These are phyloP conservation scores for Athrips mouffetella DNA, from an alignment of 2,888 invertebrate genomes.

Conservation along the genomic window DNA sequence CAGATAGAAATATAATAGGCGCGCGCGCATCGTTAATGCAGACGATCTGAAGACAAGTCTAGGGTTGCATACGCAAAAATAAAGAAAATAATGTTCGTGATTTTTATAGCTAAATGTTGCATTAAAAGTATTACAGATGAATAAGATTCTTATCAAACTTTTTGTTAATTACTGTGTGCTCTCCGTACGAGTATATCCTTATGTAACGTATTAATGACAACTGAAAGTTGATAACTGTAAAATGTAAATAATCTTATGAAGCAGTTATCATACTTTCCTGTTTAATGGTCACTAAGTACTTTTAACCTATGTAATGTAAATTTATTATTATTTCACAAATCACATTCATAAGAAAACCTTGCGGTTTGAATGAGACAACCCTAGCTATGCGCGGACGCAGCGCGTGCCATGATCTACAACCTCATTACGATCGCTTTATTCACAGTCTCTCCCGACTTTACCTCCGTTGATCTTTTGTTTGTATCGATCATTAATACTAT, in stretches of 20 bases:
- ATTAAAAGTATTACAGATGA: no score
- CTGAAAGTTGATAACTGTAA: no score
- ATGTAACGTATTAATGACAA: no score
- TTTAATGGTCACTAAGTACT: no score
- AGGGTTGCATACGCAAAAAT: conserved; percentile 31
- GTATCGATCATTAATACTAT: conserved; percentile 19
- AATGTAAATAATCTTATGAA: no score
- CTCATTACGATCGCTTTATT: conserved; percentile 47
- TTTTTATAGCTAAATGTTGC: neutral
- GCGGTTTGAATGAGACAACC: no score
- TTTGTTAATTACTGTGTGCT: no score
- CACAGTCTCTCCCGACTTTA: conserved; percentile 26
- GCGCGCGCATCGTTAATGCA: conserved; percentile 41
- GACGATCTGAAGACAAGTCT: no score
- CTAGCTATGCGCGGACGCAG: conserved; percentile 30
- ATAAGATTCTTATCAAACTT: no score
- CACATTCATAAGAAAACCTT: neutral
- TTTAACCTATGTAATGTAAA: neutral
- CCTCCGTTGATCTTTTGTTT: conserved; percentile 40
- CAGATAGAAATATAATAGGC: conserved; percentile 38
- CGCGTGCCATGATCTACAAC: conserved; percentile 56
- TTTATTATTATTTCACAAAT: neutral
- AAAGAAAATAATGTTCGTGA: neutral
- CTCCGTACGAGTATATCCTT: no score
- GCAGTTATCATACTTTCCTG: no score